Evolutionary conservation across 2,797 vertebrate species (phyloP), one percentile per base, ranked within the genome.

Genomic region (Arrhamphus sclerolepis): DNA sequence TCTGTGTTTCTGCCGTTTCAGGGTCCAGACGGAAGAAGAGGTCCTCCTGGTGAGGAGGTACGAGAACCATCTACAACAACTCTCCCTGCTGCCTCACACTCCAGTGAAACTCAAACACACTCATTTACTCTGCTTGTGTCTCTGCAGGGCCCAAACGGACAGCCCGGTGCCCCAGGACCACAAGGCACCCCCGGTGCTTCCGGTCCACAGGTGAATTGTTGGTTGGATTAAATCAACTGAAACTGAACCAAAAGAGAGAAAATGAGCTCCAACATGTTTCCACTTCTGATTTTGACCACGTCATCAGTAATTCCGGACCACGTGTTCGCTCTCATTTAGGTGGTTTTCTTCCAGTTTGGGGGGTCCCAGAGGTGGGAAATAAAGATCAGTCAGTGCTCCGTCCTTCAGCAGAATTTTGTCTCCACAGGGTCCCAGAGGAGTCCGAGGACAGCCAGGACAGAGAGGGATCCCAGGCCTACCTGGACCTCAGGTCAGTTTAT

Each of bases 11-110:
- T 68, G 13, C 7, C 46, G 18, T 19, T 26, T 38, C 79, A 97
- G 95, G 95, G 94, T 52, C 72, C 83, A 58, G 46, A 65, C 50
- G 94, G 95, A 70, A 89, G 90, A 80, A 77, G 79, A 90, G 95
- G 96, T 9, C 6, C 57, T 20, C 50, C 60, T 2, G 95, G 95
- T 8, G 3, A 39, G 28, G 89, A 90, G 93, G 95, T 96, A 77
- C 20, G 70, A 63, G 9, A 4, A 10, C 1, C 0, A 50, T 6
- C 1, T 38, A n/a, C 3, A 10, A 7, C 10, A 9, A 34, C 24
- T 7, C 4, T 4, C 7, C 1, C 1, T 8, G 4, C 52, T 43
- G 41, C 3, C 61, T 46, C 2, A 2, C 0, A 21, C 9, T 43
- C 28, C 40, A 10, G 19, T 2, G 21, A 24, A 47, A 7, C 26